phyloP scores from a whole-genome alignment of 2,797 vertebrate genomes.

The Acanthurus tractus region DNA sequence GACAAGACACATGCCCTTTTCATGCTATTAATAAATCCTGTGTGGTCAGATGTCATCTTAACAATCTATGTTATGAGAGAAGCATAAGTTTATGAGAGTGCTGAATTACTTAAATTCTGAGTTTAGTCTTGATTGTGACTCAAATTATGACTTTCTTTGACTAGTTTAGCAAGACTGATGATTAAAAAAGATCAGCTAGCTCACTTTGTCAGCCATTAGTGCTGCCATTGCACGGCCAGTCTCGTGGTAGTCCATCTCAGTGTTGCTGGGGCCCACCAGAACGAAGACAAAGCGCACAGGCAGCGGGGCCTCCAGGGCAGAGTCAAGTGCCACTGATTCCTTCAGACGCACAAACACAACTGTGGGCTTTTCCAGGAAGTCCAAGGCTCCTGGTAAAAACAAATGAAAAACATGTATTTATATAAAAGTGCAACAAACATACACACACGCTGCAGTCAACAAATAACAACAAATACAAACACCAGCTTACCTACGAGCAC shows the following conservation, averaged over 20 bases:
- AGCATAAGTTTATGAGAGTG: too few species aligned
- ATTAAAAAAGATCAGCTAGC: constrained; percentile 36
- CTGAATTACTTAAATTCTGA: too few species aligned
- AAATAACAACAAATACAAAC: constrained; percentile 7
- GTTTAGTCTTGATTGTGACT: too few species aligned
- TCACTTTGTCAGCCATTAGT: constrained; percentile 93
- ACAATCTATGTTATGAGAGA: too few species aligned
- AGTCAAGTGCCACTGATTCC: constrained; percentile 83
- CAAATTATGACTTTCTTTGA: too few species aligned
- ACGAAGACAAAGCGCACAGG: constrained; percentile 90
- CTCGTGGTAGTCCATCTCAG: constrained; percentile 88
- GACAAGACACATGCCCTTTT: background rate
- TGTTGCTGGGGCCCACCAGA: constrained; percentile 88
- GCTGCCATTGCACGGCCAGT: constrained; percentile 90
- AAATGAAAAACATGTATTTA: constrained; percentile 5
- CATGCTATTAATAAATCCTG: background rate
- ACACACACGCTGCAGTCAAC: background rate
- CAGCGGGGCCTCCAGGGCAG: constrained; percentile 75
- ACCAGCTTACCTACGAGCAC: constrained; percentile 90
- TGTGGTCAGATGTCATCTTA: too few species aligned
- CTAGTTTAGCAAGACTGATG: background rate
- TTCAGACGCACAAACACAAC: constrained; percentile 91
- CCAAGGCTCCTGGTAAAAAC: constrained; percentile 83
- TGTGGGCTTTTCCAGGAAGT: constrained; percentile 87
- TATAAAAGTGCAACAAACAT: background rate